A percentile compares a stretch with the other conserved stretches of the same genome.
These are phyloP conservation scores for Poeciliopsis occidentalis DNA, from an alignment of 2,113 vertebrate genomes.

Conservation along the genomic window DNA sequence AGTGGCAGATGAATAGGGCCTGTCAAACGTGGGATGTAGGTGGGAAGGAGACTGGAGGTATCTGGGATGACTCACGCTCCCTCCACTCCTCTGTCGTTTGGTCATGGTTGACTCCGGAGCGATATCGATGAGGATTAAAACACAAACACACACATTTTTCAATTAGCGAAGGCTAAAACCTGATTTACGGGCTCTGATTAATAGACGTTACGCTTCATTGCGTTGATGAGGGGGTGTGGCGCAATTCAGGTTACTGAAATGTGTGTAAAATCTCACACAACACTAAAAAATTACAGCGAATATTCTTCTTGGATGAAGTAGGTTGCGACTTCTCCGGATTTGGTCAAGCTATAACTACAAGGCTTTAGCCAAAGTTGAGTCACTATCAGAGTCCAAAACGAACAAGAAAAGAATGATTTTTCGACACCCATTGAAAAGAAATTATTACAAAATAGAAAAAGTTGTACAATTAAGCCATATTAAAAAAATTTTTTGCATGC, in stretches of 20 bases:
- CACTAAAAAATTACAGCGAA: constrained; percentile 17
- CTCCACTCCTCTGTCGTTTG: constrained; percentile 63
- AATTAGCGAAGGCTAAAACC: constrained; percentile 6
- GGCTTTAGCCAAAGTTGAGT: neutral
- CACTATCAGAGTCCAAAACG: neutral
- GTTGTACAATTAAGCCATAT: neutral
- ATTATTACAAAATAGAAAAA: neutral
- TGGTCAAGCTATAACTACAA: neutral
- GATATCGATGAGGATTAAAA: neutral
- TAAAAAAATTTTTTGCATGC: constrained; percentile 6
- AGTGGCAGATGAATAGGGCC: constrained; percentile 49
- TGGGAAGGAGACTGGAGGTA: constrained; percentile 55
- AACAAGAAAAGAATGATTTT: neutral
- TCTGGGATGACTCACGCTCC: constrained; percentile 66
- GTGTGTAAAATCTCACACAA: constrained; percentile 25
- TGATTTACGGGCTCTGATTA: constrained; percentile 19
- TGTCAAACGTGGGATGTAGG: constrained; percentile 54
- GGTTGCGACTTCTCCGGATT: neutral
- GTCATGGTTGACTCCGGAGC: constrained; percentile 34
- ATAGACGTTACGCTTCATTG: constrained; percentile 21
- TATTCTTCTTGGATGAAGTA: constrained; percentile 9
- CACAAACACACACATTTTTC: neutral
- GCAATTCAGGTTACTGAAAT: constrained; percentile 21
- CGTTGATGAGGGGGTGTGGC: constrained; percentile 38
- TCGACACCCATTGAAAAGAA: constrained; percentile 2